Evolutionary conservation across 1,140 invertebrate species (phyloP).

Genomic region (Tribolium madens): DNA sequence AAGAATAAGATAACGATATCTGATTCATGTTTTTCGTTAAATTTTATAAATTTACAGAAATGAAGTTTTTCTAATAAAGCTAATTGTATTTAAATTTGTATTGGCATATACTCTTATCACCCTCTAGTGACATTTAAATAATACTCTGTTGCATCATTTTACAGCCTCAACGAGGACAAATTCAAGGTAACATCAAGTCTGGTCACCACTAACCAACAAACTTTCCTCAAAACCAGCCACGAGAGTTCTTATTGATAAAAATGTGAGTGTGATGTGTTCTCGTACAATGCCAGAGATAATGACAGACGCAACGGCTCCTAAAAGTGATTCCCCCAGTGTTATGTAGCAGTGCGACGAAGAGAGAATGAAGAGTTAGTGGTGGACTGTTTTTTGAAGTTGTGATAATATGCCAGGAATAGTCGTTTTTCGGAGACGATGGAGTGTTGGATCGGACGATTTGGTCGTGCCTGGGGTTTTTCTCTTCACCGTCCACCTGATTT

Average conservation of each 20-base stretch:
- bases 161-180: not conserved
- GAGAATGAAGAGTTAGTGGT: not conserved
- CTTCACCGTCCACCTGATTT: conserved; percentile 80
- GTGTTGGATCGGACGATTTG: conserved; percentile 90
- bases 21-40: not conserved
- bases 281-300: not conserved
- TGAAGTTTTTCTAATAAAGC: not conserved
- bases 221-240: not conserved
- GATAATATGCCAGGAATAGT: conserved; percentile 86
- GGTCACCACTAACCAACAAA: not conserved
- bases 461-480: conserved; percentile 86
- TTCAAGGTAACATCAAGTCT: not conserved
- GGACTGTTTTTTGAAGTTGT: not conserved
- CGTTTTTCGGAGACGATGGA: conserved; percentile 87
- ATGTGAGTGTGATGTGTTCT: not conserved
- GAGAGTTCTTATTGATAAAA: not conserved
- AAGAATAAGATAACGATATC: not conserved
- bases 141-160: not conserved
- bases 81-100: not conserved
- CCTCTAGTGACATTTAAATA: not conserved
- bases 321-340: not conserved
- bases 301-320: not conserved
- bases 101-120: not conserved
- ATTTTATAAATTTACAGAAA: not conserved
- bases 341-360: conserved; percentile 1